Evolutionary conservation across 2,888 invertebrate genomes (phyloP).

Genomic region (Clivina fossor): DNA sequence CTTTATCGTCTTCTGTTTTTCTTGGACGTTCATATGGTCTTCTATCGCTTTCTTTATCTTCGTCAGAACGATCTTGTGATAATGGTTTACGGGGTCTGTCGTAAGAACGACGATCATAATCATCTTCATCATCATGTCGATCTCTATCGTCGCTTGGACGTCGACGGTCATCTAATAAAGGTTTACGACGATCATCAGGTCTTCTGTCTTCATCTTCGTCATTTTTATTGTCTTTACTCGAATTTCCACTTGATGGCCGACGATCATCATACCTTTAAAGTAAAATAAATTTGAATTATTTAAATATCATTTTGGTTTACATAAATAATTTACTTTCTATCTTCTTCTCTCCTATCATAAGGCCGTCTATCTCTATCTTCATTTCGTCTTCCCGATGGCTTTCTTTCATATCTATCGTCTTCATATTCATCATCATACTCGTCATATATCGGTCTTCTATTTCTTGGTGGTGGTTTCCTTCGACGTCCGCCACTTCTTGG

Average conservation of each 20-base stretch:
- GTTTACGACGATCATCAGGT: conserved; percentile 45
- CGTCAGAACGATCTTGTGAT: conserved; percentile 22
- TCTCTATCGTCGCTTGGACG: conserved; percentile 30
- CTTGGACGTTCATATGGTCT: conserved; percentile 29
- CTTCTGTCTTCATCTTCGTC: conserved; percentile 37
- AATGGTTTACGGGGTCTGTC: conserved; percentile 36
- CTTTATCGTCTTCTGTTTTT: conserved; percentile 34
- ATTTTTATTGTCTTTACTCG: conserved; percentile 38
- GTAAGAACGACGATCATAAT: conserved; percentile 34
- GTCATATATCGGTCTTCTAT: conserved; percentile 58
- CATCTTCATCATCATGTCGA: conserved; percentile 42
- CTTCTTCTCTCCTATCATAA: conserved; percentile 43
- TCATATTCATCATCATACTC: conserved; percentile 67
- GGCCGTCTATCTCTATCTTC: conserved; percentile 44
- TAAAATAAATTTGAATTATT: conserved; percentile 5
- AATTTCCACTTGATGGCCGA: conserved; percentile 39
- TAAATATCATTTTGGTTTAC: too few relatives aligned
- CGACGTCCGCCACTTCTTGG: conserved; percentile 53
- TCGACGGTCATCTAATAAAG: conserved; percentile 33
- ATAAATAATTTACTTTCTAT: conserved; percentile 41
- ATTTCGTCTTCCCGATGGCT: conserved; percentile 42
- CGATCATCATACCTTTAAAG: conserved; percentile 41
- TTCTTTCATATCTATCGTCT: conserved; percentile 58
- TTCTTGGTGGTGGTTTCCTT: conserved; percentile 58
- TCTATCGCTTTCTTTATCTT: conserved; percentile 17